These are phyloP conservation scores for Danio aesculapii DNA, from an alignment of 2,797 vertebrate species.

Conservation along the genomic window DNA sequence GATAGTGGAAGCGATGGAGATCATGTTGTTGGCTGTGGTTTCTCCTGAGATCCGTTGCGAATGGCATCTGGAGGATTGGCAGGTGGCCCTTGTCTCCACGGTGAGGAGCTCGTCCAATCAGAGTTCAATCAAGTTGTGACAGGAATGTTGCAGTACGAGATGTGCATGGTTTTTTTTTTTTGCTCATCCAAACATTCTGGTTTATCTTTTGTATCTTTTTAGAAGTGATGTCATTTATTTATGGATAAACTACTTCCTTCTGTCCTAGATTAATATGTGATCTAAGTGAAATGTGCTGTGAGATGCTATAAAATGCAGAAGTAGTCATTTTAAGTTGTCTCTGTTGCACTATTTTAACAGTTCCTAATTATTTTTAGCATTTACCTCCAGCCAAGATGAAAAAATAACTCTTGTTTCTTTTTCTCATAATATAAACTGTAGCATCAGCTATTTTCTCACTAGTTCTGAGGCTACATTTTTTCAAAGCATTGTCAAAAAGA, in stretches of 20 bases:
- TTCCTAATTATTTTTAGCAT: too few relatives aligned
- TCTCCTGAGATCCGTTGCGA: slow-evolving; percentile 93
- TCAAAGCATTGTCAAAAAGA: too few relatives aligned
- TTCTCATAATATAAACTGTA: too few relatives aligned
- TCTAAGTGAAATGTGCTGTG: not conserved
- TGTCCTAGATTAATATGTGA: not conserved
- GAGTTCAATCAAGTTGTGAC: not conserved
- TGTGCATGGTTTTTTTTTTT: not conserved
- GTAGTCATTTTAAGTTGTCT: not conserved
- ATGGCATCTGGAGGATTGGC: slow-evolving; percentile 92
- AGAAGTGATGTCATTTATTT: not conserved
- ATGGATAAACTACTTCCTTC: not conserved
- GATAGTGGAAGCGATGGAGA: slow-evolving; percentile 96
- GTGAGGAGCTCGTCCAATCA: slow-evolving; percentile 76
- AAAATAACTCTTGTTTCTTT: too few relatives aligned
- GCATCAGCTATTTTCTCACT: too few relatives aligned
- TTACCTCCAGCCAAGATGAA: too few relatives aligned
- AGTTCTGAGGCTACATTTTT: too few relatives aligned
- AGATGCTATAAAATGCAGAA: not conserved
- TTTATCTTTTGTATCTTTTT: not conserved
- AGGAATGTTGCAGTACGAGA: slow-evolving; percentile 5
- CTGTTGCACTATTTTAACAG: too few relatives aligned
- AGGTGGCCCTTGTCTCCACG: slow-evolving; percentile 93
- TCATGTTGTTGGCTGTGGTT: slow-evolving; percentile 93
- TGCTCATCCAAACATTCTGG: not conserved